Base-by-base conservation (phyloP, 2,888 invertebrate species). In the Chrysolina americana region DNA sequence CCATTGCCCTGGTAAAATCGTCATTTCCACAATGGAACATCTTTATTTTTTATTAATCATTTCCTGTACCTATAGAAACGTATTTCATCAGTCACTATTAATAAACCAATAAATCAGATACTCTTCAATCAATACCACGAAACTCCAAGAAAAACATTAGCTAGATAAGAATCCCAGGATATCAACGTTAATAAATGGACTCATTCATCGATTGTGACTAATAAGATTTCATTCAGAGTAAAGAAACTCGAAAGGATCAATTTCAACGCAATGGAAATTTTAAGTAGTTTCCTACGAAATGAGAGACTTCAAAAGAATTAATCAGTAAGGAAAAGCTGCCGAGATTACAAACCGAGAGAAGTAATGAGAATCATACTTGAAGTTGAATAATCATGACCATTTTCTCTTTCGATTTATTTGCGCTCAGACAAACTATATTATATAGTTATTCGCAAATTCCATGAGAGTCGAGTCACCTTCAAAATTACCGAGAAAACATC, bases 171-270 rank as follows among this genome's bases (percentile, higher is more conserved):
- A 59, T 36, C n/a, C 59, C 36, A 36, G 36, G n/a, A 59, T 59
- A 23, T 59, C 15, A 59, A 59, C 59, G n/a, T 28, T 21, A 59
- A n/a, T 28, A 23, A 59, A 36, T 28, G 59, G 36, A 59, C 15
- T n/a, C 28, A 36, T 36, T 36, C 17, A 59, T 36, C 28, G 6
- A 28, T 36, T 59, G 59, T 10, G n/a, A 23, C 28, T 59, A 23
- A 59, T 59, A 36, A 59, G 59, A 59, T 59, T 59, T 36, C 59
- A 28, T 59, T 59, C 59, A 59, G 19, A 36, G 28, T 36, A 36
- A 59, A 59, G 59, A 36, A 56, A 13, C 56, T 56, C 13, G 23
- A 6, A 19, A 56, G 56, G 56, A 19, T 56, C 19, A 1, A 8
- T 36, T 59, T 59, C 59, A 15, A 59, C 2, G 11, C 23, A 59